phyloP scores from a whole-genome alignment of 2,797 vertebrate genomes.

The Anomalospiza imberbis region DNA sequence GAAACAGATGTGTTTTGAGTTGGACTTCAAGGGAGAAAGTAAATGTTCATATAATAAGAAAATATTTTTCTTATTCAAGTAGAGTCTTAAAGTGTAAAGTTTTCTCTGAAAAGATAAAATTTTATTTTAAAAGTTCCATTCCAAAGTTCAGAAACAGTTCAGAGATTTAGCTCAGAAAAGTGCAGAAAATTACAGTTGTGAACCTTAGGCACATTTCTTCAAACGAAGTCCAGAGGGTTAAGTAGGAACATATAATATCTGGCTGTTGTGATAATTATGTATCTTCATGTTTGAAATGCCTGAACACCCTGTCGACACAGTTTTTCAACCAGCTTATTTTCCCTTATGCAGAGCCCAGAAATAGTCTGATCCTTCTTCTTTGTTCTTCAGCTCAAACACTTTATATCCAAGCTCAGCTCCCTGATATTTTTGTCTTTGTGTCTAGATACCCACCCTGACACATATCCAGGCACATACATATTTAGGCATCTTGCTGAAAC shows the following conservation, averaged over 20 bases:
- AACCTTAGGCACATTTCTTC: background rate
- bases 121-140: background rate
- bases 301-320: background rate
- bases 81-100: slow-evolving; percentile 28
- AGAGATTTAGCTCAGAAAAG: background rate
- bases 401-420: background rate
- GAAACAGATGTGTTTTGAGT: slow-evolving; percentile 65
- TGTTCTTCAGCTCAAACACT: background rate
- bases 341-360: background rate
- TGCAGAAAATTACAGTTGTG: background rate
- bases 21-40: slow-evolving; percentile 65
- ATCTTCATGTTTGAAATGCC: background rate
- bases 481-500: background rate
- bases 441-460: background rate
- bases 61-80: slow-evolving; percentile 51
- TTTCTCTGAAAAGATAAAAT: slow-evolving; percentile 15
- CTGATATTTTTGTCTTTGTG: background rate
- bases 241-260: background rate
- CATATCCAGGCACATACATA: background rate
- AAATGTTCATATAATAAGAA: slow-evolving; percentile 51
- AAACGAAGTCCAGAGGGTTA: background rate
- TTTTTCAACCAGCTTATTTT: background rate
- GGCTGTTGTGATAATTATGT: background rate
- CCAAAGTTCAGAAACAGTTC: background rate
- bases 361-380: background rate